A percentile compares a stretch with the other conserved stretches of the same genome.
Conservation (phyloP, 2,797 vertebrate genomes). For the Spinibarbus caldwelli region DNA sequence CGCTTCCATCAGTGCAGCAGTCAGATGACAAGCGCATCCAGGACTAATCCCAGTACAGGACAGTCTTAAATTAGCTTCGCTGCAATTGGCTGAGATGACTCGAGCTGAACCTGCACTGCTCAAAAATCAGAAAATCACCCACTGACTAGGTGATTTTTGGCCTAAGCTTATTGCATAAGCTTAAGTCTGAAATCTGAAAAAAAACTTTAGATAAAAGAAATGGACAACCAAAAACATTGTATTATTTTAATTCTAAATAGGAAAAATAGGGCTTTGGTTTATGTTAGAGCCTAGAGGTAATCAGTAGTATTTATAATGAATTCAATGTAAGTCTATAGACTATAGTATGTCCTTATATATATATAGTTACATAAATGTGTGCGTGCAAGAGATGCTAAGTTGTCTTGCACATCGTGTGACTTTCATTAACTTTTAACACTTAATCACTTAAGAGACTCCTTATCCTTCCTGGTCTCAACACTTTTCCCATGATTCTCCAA, state of each 20-base stretch:
- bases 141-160: background rate
- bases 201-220: background rate
- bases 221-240: background rate
- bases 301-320: background rate
- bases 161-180: background rate
- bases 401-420: background rate
- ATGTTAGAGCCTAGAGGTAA: background rate
- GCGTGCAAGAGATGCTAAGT: background rate
- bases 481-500: slow-evolving; percentile 11
- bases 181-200: background rate
- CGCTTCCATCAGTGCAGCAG: slow-evolving; percentile 58
- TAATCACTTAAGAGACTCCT: slow-evolving; percentile 10
- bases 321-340: background rate
- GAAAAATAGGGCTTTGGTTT: background rate
- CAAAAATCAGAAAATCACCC: background rate
- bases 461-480: slow-evolving; percentile 9
- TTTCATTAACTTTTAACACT: background rate
- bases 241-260: background rate
- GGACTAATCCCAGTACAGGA: slow-evolving; percentile 69
- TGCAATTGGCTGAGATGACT: slow-evolving; percentile 21
- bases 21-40: slow-evolving; percentile 47
- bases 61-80: slow-evolving; percentile 69
- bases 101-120: background rate
- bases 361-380: background rate
- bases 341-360: background rate